Evolutionary conservation across 2,888 invertebrate species (phyloP), one percentile per base, ranked within the genome.

Genomic region (Rhagonycha lutea): DNA sequence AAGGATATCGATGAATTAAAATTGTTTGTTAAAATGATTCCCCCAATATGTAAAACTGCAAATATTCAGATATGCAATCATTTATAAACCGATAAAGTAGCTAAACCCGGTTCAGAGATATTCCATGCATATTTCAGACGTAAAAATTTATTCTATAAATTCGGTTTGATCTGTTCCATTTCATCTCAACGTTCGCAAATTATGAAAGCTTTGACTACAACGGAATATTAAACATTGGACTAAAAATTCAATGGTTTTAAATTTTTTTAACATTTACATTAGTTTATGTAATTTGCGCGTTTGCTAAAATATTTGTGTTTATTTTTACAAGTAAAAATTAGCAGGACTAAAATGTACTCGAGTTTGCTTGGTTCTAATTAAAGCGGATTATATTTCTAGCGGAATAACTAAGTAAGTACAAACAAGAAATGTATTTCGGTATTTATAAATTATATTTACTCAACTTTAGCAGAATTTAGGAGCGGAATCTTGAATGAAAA

Each of bases 71-170:
- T 73, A 73, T 69, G 73, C 32, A 73, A 73, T 73, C 69, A 68
- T 73, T 73, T 73, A 69, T 65, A 69, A 61, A 63, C 60, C 73
- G 69, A 73, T 73, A 29, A 73, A 69, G 69, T 62, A 61, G 65
- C 72, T 67, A 61, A 72, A 69, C 69, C 73, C 73, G 28, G 62
- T 24, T 65, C 26, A 69, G 60, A 47, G 73, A 18, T 62, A 62
- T 62, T 68, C 60, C 61, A 62, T 62, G 73, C 69, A 69, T 69
- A 61, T 73, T 47, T 69, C 23, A 24, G 60, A 73, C 63, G 69
- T 73, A 73, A 73, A 73, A 73, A 73, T 73, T 73, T 73, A 62
- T 73, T 68, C 65, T 47, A 68, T 73, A 69, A 69, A 73, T 73
- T 73, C 28, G 47, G 69, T 69, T 65, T 69, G 68, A 72, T 73